Percentiles rank a stretch among this genome's conserved stretches.
These are phyloP conservation scores for Potamilus streckersoni DNA, from an alignment of 1,140 invertebrate species.

Conservation along the genomic window DNA sequence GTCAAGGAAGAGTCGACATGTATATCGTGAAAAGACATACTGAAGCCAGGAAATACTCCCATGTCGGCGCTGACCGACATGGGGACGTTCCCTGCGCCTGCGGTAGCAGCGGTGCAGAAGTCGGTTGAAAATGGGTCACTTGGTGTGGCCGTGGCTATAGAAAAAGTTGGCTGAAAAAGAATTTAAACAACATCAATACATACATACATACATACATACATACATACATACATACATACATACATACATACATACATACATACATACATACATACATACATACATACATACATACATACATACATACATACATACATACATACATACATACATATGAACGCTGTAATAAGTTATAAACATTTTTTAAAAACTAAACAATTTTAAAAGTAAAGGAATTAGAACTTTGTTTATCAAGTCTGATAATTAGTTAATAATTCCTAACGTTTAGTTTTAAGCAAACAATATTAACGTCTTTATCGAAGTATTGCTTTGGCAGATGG, in stretches of 20 bases:
- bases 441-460: too few species aligned
- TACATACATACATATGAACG: not conserved
- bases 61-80: slow-evolving; percentile 43
- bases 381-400: too few species aligned
- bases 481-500: too few species aligned
- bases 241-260: not conserved
- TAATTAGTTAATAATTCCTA: too few species aligned
- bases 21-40: slow-evolving; percentile 43
- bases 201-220: not conserved
- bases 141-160: slow-evolving; percentile 8
- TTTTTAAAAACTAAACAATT: too few species aligned
- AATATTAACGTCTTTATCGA: too few species aligned
- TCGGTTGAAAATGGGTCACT: slow-evolving; percentile 24
- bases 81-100: slow-evolving; percentile 34
- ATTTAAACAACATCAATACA: not conserved
- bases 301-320: not conserved
- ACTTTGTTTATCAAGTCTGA: too few species aligned
- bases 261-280: not conserved
- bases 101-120: slow-evolving; percentile 19
- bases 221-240: not conserved
- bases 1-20: slow-evolving; percentile 46
- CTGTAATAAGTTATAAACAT: too few species aligned
- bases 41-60: slow-evolving; percentile 33
- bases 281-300: not conserved
- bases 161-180: slow-evolving; percentile 21